phyloP scores from a whole-genome alignment of 2,797 vertebrate species.

The Pantherophis alleghaniensis region DNA sequence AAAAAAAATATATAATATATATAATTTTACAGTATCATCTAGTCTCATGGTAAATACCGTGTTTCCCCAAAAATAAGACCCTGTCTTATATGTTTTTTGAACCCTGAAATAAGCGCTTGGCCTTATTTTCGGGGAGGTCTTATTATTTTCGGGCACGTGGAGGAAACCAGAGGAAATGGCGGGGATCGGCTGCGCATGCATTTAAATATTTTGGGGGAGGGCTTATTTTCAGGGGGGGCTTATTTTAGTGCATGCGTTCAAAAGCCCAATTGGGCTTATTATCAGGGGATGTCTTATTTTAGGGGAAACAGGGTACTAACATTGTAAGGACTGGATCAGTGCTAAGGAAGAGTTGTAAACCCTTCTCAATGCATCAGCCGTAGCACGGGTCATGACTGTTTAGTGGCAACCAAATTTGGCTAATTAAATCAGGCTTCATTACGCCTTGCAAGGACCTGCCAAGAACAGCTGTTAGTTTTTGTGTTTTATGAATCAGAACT shows the following conservation, averaged over 20 bases:
- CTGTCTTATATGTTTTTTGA: too few species aligned
- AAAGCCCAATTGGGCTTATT: too few species aligned
- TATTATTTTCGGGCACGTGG: too few species aligned
- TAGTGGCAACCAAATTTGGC: not conserved
- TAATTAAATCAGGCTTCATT: not conserved
- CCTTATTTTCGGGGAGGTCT: too few species aligned
- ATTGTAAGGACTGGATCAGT: not conserved
- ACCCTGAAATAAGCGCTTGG: too few species aligned
- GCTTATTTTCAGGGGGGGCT: too few species aligned
- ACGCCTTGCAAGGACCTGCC: not conserved
- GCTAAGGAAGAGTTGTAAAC: not conserved
- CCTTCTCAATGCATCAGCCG: not conserved
- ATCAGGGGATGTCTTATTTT: too few species aligned
- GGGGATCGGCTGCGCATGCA: too few species aligned
- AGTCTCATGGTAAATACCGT: not conserved
- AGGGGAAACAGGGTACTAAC: not conserved
- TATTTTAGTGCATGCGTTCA: too few species aligned
- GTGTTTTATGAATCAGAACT: not conserved
- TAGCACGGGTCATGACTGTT: not conserved
- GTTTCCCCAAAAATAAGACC: too few species aligned
- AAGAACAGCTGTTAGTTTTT: not conserved
- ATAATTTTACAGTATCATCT: not conserved
- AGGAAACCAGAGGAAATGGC: too few species aligned
- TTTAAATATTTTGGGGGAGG: too few species aligned
- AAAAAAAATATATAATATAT: not conserved